Evolutionary conservation across 2,797 vertebrate genomes (phyloP), one percentile per base, ranked within the genome.

Genomic region (Typhlichthys eigenmanni): DNA sequence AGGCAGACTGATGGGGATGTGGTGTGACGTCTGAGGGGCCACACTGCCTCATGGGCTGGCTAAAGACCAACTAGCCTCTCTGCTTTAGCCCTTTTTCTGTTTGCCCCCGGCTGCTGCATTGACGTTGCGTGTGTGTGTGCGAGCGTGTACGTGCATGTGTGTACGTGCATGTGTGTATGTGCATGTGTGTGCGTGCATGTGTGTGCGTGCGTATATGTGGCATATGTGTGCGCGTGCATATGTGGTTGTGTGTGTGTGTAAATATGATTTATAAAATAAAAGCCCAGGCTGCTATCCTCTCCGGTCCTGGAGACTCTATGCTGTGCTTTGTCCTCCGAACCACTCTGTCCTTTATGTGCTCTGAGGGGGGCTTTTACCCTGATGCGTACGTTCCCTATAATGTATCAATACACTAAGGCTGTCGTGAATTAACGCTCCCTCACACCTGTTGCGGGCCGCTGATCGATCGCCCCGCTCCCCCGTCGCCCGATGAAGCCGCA

Each of bases 61-160:
- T 82, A 83, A 90, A 89, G 87, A 89, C 82, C 86, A 84, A 87
- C 84, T 75, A 84, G 66, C 87, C 83, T 81, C 82, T 77, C 81
- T 78, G 87, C 82, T 85, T 85, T 85, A 85, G 85, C 80, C 81
- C 82, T 51, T 83, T 88, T 56, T 56, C 43, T 45, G 11, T 56
- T 55, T 47, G 24, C 88, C 85, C 71, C 75, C 77, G 75, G 78
- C 74, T 1, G 56, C 75, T 55, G 67, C 66, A 66, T 78, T 80
- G 64, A 66, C 72, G 65, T 62, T 55, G 55, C 4, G 43, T 13
- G 38, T 64, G 64, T n/a, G 66, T 38, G 53, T 51, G 66, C 61
- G 67, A 52, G 29, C 67, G 59, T 55, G 58, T 10, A 7, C 62
- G 71, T 53, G 55, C 53, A 52, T 71, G 71, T 71, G 60, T 56